These are phyloP conservation scores for Chionomys nivalis DNA, from an alignment of 2,113 vertebrate genomes.

Conservation along the genomic window DNA sequence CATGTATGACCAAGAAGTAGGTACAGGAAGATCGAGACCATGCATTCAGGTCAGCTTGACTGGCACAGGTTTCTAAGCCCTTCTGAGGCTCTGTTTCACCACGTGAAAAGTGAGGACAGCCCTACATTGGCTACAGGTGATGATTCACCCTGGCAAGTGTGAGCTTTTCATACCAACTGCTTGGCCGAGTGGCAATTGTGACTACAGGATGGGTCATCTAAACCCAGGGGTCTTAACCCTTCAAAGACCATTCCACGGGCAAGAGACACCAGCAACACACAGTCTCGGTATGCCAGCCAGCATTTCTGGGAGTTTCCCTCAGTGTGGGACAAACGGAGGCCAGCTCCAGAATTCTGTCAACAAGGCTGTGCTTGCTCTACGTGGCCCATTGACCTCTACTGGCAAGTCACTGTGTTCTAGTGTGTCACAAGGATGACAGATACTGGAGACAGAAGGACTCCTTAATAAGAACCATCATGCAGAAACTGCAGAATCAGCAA, in stretches of 20 bases:
- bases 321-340: accelerated
- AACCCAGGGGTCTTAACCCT: not conserved
- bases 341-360: accelerated
- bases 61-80: not conserved
- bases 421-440: not conserved
- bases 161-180: accelerated
- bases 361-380: not conserved
- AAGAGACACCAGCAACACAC: accelerated
- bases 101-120: accelerated
- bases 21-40: not conserved
- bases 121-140: accelerated
- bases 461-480: too few relatives aligned
- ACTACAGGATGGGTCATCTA: not conserved
- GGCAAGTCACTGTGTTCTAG: too few relatives aligned
- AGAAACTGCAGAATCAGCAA: too few relatives aligned
- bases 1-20: not conserved
- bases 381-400: not conserved
- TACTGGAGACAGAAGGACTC: not conserved
- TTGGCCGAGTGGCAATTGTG: not conserved
- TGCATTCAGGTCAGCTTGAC: not conserved
- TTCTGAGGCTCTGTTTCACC: not conserved
- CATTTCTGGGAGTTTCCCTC: not conserved
- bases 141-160: too few relatives aligned
- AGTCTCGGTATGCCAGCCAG: accelerated
- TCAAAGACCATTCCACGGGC: not conserved